phyloP scores from a whole-genome alignment of 2,888 invertebrate genomes.

The Hyles lineata region DNA sequence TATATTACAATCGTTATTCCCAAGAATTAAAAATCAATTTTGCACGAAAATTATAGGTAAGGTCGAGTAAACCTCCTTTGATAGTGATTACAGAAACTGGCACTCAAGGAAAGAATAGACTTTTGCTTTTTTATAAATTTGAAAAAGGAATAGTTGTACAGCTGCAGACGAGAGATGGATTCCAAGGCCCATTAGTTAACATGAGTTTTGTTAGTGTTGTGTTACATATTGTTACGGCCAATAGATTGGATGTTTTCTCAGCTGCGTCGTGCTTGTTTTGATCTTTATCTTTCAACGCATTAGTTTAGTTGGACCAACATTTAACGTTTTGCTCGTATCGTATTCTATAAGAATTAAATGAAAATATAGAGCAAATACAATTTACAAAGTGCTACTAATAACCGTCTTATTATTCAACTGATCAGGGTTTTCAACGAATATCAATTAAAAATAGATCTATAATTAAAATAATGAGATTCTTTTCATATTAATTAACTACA shows the following conservation, averaged over 20 bases:
- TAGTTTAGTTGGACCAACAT: neutral
- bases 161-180: constrained; percentile 44
- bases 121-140: constrained; percentile 46
- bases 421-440: too few relatives aligned
- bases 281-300: constrained; percentile 3
- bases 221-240: constrained; percentile 24
- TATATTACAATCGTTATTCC: constrained; percentile 11
- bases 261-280: neutral
- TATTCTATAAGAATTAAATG: neutral
- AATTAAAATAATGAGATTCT: too few relatives aligned
- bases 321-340: neutral
- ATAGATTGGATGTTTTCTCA: constrained; percentile 10
- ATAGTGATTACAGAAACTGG: constrained; percentile 58
- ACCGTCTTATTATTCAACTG: too few relatives aligned
- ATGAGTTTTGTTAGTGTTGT: constrained; percentile 35
- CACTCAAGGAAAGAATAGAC: constrained; percentile 51
- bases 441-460: too few relatives aligned
- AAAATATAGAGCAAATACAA: neutral
- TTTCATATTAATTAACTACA: too few relatives aligned
- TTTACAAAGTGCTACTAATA: neutral
- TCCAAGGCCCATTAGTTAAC: constrained; percentile 31
- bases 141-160: constrained; percentile 40
- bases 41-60: constrained; percentile 41
- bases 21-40: constrained; percentile 47
- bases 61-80: constrained; percentile 34